These are phyloP conservation scores for Montipora sp. DNA, from an alignment of 64 coral and sea anemone genomes.

Conservation along the genomic window DNA sequence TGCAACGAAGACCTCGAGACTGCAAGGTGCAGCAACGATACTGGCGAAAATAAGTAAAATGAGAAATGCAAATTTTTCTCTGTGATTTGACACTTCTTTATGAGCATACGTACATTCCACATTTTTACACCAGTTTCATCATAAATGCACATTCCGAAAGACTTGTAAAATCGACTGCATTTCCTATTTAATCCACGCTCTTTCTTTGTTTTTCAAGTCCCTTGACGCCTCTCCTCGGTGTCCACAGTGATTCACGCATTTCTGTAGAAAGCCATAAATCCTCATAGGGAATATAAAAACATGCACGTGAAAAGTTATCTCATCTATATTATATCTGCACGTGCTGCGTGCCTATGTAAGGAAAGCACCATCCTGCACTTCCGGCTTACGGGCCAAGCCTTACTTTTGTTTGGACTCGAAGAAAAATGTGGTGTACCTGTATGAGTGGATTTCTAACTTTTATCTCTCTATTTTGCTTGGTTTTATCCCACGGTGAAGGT, in stretches of 20 bases:
- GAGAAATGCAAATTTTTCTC: background rate
- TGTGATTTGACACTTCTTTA: background rate
- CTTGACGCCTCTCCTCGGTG: background rate
- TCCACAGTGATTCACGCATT: background rate
- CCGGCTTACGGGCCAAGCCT: conserved; percentile 30
- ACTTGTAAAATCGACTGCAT: background rate
- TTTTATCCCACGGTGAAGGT: conserved; percentile 1
- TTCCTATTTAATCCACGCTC: no score
- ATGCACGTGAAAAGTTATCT: background rate
- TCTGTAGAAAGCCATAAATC: background rate
- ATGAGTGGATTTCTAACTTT: background rate
- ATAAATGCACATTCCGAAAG: no score
- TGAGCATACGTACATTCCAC: background rate
- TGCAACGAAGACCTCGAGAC: background rate
- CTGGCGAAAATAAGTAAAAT: background rate
- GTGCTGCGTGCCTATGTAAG: background rate
- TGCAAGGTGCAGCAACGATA: background rate
- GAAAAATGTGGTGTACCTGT: background rate
- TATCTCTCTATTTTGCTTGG: background rate
- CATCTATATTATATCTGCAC: background rate
- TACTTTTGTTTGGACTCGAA: conserved; percentile 32
- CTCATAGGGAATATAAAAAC: background rate
- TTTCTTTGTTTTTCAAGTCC: background rate
- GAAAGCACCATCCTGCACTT: background rate
- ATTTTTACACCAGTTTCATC: no score